Conservation (phyloP, 1,140 invertebrate genomes). For the Metopolophium dirhodum region DNA sequence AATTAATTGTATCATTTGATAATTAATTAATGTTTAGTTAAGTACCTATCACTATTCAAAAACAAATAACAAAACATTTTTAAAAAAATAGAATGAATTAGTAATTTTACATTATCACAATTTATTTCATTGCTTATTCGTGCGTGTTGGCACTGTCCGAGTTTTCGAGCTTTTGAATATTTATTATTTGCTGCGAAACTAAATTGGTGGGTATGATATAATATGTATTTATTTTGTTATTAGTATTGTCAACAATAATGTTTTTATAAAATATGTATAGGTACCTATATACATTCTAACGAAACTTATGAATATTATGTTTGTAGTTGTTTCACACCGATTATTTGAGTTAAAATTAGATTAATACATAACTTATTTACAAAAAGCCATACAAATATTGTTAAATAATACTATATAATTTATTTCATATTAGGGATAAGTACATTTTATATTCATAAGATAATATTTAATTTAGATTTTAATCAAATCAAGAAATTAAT, state of each 20-base stretch:
- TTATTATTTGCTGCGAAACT: neutral
- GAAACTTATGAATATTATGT: neutral
- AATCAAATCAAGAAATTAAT: neutral
- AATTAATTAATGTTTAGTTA: neutral
- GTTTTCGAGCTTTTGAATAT: constrained; percentile 1
- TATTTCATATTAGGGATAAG: neutral
- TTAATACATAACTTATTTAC: neutral
- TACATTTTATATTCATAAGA: neutral
- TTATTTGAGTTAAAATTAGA: neutral
- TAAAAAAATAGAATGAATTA: neutral
- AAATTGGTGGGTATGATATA: neutral
- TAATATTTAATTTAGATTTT: neutral
- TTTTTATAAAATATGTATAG: neutral
- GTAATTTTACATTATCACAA: neutral
- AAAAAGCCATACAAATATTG: neutral
- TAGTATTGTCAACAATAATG: neutral
- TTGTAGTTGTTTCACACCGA: neutral
- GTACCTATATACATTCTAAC: neutral
- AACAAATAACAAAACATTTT: neutral
- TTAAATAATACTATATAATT: too few species aligned
- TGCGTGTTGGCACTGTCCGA: neutral
- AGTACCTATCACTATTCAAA: neutral
- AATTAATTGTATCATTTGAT: neutral
- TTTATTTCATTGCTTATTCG: constrained; percentile 9
- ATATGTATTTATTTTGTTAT: constrained; percentile 1